Percentiles rank a stretch among this genome's conserved stretches.
phyloP scores from a whole-genome alignment of 2,888 invertebrate species.

The Leptopilina drosophilae region DNA sequence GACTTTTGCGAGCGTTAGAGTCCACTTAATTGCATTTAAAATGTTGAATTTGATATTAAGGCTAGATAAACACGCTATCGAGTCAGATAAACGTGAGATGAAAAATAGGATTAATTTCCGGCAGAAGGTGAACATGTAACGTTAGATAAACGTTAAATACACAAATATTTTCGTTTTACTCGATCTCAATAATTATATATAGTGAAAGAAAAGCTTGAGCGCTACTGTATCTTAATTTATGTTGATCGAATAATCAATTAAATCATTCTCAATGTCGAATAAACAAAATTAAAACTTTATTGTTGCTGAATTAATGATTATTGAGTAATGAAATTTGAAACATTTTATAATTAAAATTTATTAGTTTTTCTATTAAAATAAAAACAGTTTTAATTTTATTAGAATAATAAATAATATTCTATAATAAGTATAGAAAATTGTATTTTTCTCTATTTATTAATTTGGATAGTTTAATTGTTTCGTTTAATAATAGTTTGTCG shows the following conservation, averaged over 20 bases:
- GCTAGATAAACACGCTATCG: constrained; percentile 36
- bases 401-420: no score
- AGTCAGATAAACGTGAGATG: constrained; percentile 26
- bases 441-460: no score
- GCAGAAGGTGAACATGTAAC: constrained; percentile 8
- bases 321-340: no score
- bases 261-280: neutral
- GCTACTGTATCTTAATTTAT: neutral
- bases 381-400: no score
- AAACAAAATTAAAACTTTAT: neutral
- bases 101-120: constrained; percentile 31
- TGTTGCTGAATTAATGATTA: neutral
- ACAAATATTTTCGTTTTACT: constrained; percentile 21
- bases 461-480: no score
- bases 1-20: constrained; percentile 18
- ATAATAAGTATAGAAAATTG: no score
- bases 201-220: neutral
- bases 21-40: constrained; percentile 23
- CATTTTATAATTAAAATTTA: no score
- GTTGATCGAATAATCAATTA: neutral
- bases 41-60: constrained; percentile 36
- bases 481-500: no score
- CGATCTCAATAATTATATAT: neutral
- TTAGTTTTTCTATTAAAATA: no score
- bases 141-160: neutral